These are phyloP conservation scores for Phaetusa simplex DNA, from an alignment of 2,113 vertebrate species.

Conservation along the genomic window DNA sequence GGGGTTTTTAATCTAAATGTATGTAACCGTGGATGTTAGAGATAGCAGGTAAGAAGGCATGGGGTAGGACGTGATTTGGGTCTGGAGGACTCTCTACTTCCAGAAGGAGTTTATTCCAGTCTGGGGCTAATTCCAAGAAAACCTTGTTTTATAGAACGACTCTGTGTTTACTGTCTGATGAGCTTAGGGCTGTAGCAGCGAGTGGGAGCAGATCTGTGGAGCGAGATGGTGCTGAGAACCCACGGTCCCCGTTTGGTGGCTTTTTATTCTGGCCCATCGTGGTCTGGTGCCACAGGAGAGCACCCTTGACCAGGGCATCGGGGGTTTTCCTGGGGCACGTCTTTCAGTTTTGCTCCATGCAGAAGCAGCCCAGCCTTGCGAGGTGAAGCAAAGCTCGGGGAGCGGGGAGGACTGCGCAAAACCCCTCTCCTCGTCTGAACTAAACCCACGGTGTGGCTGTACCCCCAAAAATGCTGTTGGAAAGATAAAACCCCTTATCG, in stretches of 20 bases:
- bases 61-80: not conserved
- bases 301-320: not conserved
- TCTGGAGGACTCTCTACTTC: not conserved
- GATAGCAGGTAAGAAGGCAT: fast-evolving
- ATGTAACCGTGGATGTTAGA: not conserved
- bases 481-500: not conserved
- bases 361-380: not conserved
- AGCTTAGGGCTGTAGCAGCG: not conserved
- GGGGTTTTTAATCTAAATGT: not conserved
- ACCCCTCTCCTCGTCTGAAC: not conserved
- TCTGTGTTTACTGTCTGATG: not conserved
- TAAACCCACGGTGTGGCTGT: fast-evolving
- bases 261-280: fast-evolving
- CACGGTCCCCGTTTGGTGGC: fast-evolving
- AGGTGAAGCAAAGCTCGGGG: not conserved
- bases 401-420: not conserved
- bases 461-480: not conserved
- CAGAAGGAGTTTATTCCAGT: not conserved
- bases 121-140: not conserved
- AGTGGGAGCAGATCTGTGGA: not conserved
- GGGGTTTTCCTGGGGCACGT: fast-evolving
- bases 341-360: not conserved
- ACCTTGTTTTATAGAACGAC: fast-evolving
- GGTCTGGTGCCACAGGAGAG: not conserved
- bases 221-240: not conserved